Evolutionary conservation across 2,888 invertebrate species (phyloP), one percentile per base, ranked within the genome.

Genomic region (Drosophila ochracea): DNA sequence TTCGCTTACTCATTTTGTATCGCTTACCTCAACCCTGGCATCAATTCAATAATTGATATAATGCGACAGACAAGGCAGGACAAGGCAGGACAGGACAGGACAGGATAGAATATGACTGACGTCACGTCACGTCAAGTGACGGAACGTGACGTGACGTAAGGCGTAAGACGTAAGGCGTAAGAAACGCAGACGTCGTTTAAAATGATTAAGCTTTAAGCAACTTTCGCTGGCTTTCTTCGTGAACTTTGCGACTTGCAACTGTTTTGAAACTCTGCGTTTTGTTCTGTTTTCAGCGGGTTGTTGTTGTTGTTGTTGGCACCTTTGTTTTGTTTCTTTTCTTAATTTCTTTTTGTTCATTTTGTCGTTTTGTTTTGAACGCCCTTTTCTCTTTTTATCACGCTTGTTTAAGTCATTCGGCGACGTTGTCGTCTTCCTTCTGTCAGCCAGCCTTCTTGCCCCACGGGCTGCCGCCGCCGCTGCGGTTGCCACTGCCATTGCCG

Each of bases 361-460:
- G 13, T 39, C 52, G 49, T 16, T 61, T 43, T 39, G 55, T 61
- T 47, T 61, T 73, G 61, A 55, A 53, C 58, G 68, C 63, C 61
- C 73, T 75, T 75, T 76, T 73, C 60, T 70, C 39, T 80, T 84
- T 82, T 85, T 89, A 88, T 78, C 90, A 84, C 88, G 90, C 88
- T 85, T 89, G 85, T 85, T 85, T 89, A 85, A 89, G 85, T 77
- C 88, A 89, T 85, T 89, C 68, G 72, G 59, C 60, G 78, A 71
- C 71, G 74, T 66, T 71, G 73, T 75, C 59, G 72, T 73, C 63
- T 71, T 70, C 67, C 54, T 63, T 70, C 41, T 53, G 58, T 68
- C 68, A 33, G 11, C 28, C 13, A 35, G 35, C 16, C 16, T 4
- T 16, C 28, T 25, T 47, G 47, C 25, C 30, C 57, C 39, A 16